These are phyloP conservation scores for Drymonia ruficornis DNA, from an alignment of 2,888 invertebrate species.

Conservation along the genomic window DNA sequence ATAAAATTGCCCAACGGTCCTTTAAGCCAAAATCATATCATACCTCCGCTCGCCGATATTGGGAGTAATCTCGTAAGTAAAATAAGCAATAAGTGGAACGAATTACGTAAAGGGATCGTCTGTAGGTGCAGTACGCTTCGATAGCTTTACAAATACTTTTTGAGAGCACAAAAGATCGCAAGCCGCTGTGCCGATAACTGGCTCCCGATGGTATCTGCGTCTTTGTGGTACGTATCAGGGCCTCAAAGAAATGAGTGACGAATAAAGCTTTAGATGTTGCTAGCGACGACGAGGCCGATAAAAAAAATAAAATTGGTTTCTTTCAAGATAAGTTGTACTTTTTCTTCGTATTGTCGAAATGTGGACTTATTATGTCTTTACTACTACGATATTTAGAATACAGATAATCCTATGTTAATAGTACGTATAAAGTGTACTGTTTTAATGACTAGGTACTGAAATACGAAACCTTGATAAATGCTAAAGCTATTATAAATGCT, in stretches of 20 bases:
- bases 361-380: background rate
- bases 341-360: background rate
- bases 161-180: constrained; percentile 49
- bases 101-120: constrained; percentile 39
- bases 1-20: constrained; percentile 5
- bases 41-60: background rate
- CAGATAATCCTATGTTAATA: background rate
- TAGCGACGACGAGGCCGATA: constrained; percentile 15
- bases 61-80: constrained; percentile 11
- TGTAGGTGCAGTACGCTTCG: constrained; percentile 42
- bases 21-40: background rate
- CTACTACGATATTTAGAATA: background rate
- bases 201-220: constrained; percentile 56
- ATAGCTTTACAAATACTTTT: constrained; percentile 51
- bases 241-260: constrained; percentile 50
- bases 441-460: too few species aligned
- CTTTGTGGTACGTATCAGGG: constrained; percentile 48
- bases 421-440: too few species aligned
- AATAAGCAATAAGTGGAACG: constrained; percentile 35
- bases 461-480: too few species aligned
- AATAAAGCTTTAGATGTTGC: constrained; percentile 31
- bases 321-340: background rate
- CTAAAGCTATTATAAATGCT: too few species aligned
- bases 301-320: constrained; percentile 16
- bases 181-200: constrained; percentile 51